Evolutionary conservation across 2,888 invertebrate species (phyloP), one percentile per base, ranked within the genome.

Genomic region (Steinernema hermaphroditum): DNA sequence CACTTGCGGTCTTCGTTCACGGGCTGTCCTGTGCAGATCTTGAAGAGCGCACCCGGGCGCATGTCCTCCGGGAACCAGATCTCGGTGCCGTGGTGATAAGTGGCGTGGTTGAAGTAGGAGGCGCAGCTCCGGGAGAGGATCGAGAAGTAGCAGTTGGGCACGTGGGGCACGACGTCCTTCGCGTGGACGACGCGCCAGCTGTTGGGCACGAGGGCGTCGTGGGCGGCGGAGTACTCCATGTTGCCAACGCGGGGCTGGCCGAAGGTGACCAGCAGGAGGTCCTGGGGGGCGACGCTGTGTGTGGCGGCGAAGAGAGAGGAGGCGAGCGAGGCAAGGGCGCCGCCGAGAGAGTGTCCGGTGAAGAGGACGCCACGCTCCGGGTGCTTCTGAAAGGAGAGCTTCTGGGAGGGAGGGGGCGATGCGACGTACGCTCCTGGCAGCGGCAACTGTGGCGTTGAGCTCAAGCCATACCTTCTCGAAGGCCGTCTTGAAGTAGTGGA

Each of bases 181-280:
- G 78, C 75, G 72, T 83, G 84, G 14, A 80, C 78, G 29, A 82
- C 32, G 54, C 82, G 75, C 78, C 80, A 85, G 43, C 78, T 80
- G 54, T 80, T 77, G n/a, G 75, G 78, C 6, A 85, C 76, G 4
- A 82, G 57, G 46, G 50, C 32, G 72, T 84, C 84, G 54, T 83
- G 83, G 0, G 77, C 74, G 49, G 57, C 68, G 0, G 84, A 82
- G 70, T 82, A 85, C 50, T 82, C 81, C 32, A 74, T 74, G 73
- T 85, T 83, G 1, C 85, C 85, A 9, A 85, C 85, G 70, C 85
- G 70, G 0, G 85, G 85, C 50, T 84, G 81, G n/a, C 85, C 85
- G 72, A 84, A 85, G 0, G 85, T 85, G 14, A 83, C 76, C 41
- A 81, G 76, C 41, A 70, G 76, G 32, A 78, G 16, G 4, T 76